Base-by-base conservation (phyloP, 2,797 vertebrate genomes). In the Enteromius viviparus region DNA sequence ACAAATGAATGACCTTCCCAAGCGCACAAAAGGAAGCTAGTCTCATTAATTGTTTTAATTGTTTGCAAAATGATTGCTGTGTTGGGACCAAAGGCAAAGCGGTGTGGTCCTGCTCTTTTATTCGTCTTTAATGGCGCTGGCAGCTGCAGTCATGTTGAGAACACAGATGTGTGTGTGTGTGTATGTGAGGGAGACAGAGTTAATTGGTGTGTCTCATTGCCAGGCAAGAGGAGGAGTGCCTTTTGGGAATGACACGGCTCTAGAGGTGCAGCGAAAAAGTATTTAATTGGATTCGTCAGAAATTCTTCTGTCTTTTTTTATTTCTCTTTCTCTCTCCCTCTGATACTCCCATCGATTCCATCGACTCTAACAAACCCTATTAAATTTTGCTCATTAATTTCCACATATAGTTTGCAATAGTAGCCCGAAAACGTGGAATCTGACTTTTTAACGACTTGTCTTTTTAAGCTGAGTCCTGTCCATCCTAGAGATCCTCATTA, bases 241-340 rank as follows among this genome's bases (percentile, higher is more conserved):
- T 89, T 82, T 83, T 87, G 89, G 89, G 90, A 90, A 85, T 74
- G 88, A 88, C 79, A 79, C 7, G 42, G 84, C 86, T 90, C 88
- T 84, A 87, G 89, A 88, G 89, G 88, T 87, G 83, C 84, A 85
- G 84, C 42, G 45, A 87, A 88, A 87, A 89, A 88, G 85, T 90
- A 87, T 89, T 90, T 91, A 90, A 90, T 91, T 90, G 89, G 88
- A 88, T 89, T 72, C 12, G 79, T 53, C 51, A 86, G 81, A 84
- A 80, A 85, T 82, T 85, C 65, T 78, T 69, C 62, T 75, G 34
- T 74, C 47, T 47, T 42, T 45, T 40, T 76, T 62, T 32, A 70
- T 26, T 55, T 72, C 42, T 55, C 34, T 79, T 37, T 60, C 34
- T 79, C 45, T 66, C 62, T 32, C 12, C 47, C 45, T 60, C 40